These are phyloP conservation scores for Bombus balteatus DNA, from an alignment of 1,140 invertebrate species.

Conservation along the genomic window DNA sequence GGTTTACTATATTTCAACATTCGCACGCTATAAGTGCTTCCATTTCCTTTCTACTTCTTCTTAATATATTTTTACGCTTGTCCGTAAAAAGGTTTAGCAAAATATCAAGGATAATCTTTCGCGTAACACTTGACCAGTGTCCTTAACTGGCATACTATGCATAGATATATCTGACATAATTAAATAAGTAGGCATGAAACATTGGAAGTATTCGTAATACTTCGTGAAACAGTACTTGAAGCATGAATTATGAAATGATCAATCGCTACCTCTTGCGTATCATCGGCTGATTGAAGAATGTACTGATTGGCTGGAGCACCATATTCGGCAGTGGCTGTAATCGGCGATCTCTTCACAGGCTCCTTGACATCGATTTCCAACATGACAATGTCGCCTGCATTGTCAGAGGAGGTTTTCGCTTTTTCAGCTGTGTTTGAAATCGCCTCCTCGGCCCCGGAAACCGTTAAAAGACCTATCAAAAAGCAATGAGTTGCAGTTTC, in stretches of 20 bases:
- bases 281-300: conserved; percentile 78
- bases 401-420: conserved; percentile 54
- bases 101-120: neutral
- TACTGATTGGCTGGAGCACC: conserved; percentile 77
- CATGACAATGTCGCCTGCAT: conserved; percentile 76
- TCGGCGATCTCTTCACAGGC: conserved; percentile 79
- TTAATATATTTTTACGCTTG: too few species aligned
- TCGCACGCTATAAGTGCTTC: neutral
- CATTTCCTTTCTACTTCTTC: neutral
- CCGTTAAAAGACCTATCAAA: conserved; percentile 74
- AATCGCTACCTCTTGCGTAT: conserved; percentile 76
- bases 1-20: neutral
- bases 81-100: neutral
- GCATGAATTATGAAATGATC: neutral
- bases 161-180: too few species aligned
- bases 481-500: neutral
- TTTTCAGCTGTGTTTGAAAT: conserved; percentile 67
- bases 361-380: conserved; percentile 80
- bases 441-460: conserved; percentile 74
- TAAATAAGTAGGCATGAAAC: neutral
- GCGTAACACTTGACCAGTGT: neutral
- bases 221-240: neutral
- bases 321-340: conserved; percentile 75
- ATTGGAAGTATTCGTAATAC: too few species aligned
- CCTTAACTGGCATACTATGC: too few species aligned